These are phyloP conservation scores for Amiota communis DNA, from an alignment of 2,888 invertebrate species.

Conservation along the genomic window DNA sequence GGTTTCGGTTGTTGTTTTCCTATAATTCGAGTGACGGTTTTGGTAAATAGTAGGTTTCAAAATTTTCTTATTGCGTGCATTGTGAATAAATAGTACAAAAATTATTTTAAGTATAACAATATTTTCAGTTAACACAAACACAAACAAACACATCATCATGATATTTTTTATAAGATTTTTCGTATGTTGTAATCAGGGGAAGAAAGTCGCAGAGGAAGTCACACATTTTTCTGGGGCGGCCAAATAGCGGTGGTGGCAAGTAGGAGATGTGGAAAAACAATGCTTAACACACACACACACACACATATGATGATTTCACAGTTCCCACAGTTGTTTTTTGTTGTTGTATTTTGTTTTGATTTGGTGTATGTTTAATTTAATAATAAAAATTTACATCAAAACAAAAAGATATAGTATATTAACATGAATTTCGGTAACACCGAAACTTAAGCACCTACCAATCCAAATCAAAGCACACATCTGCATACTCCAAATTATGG, in stretches of 20 bases:
- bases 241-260: neutral
- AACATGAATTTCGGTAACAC: no score
- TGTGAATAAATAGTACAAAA: neutral
- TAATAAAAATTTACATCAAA: slow-evolving; percentile 25
- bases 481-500: no score
- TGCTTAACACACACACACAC: slow-evolving; percentile 6
- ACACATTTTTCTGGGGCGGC: no score
- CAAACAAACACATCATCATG: no score
- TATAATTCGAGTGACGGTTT: neutral
- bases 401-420: neutral
- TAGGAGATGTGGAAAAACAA: slow-evolving; percentile 22
- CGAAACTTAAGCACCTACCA: no score
- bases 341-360: neutral
- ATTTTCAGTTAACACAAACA: no score
- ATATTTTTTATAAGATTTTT: no score
- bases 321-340: slow-evolving; percentile 27
- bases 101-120: no score
- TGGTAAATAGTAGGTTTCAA: neutral
- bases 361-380: slow-evolving; percentile 22
- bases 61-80: slow-evolving; percentile 25
- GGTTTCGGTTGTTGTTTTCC: no score
- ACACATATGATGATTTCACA: slow-evolving; percentile 11
- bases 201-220: no score
- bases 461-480: no score
- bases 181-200: no score